phyloP scores from a whole-genome alignment of 2,888 invertebrate genomes.

The Dermolepida albohirtum region DNA sequence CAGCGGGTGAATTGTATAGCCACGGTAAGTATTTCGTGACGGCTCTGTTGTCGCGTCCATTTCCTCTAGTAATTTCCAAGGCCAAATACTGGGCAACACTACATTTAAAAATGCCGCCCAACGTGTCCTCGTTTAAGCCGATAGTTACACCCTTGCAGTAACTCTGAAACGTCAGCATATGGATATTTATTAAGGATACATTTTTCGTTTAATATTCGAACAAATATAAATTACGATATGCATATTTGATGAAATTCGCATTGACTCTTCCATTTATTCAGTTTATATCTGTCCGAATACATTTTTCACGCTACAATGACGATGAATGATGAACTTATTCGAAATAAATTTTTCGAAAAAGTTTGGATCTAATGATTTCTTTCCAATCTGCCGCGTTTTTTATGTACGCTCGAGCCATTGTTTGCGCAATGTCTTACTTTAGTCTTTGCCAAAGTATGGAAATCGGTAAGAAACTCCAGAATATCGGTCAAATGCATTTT shows the following conservation, averaged over 20 bases:
- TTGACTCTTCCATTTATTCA: too few relatives aligned
- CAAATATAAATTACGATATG: too few relatives aligned
- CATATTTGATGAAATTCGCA: too few relatives aligned
- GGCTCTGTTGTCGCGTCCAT: constrained; percentile 84
- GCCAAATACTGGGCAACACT: constrained; percentile 94
- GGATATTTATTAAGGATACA: neutral
- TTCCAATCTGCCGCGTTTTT: too few relatives aligned
- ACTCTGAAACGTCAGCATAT: constrained; percentile 66
- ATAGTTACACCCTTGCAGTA: constrained; percentile 75
- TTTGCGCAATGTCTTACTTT: constrained; percentile 79
- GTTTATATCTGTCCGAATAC: too few relatives aligned
- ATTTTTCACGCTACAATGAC: too few relatives aligned
- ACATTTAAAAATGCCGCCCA: constrained; percentile 96
- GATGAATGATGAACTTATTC: too few relatives aligned
- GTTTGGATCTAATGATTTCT: too few relatives aligned
- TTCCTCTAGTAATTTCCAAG: constrained; percentile 91
- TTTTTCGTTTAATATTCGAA: too few relatives aligned
- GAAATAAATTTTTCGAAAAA: too few relatives aligned
- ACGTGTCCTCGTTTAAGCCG: constrained; percentile 91
- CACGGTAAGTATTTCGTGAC: constrained; percentile 89
- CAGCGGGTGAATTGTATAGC: constrained; percentile 84
- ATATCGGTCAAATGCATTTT: constrained; percentile 91
- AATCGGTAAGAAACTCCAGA: constrained; percentile 94
- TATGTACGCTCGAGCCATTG: too few relatives aligned
- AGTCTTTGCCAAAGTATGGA: constrained; percentile 95